Evolutionary conservation across 2,113 vertebrate species (phyloP), one percentile per base, ranked within the genome.

Genomic region (Albula goreensis): DNA sequence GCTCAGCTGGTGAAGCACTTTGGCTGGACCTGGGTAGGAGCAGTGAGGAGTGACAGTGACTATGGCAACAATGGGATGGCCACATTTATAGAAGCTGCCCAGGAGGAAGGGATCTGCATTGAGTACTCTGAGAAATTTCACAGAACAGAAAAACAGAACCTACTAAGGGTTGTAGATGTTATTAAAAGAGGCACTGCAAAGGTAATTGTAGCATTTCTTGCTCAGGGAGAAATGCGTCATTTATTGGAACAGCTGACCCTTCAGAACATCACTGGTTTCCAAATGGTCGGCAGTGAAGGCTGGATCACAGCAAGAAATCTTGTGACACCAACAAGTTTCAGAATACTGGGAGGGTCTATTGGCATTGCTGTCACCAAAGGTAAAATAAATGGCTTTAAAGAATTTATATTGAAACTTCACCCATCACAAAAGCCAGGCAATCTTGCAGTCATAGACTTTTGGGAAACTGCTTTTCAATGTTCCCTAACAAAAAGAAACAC

Each of bases 271-370:
- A 95, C 93, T 2, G 94, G 93, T 4, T 86, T 91, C 2, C 93
- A 94, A 88, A 94, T 95, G 85, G 87, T 95, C 2, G 95, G 94
- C 17, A 94, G 93, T 83, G 94, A 94, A 86, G 91, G 90, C 63
- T 96, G 94, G 94, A 95, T 95, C 83, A 94, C 94, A 13, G 90
- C 94, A 3, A 87, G 92, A 84, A 93, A 91, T 85, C 90, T 94
- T 5, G 85, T 93, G 56, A 93, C 93, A 66, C 93, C 93, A 48
- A 92, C 87, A 25, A 94, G 91, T 70, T 93, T 91, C 1, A 83
- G 78, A 52, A 83, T 94, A 9, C 85, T 95, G 25, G 91, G 90
- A 83, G 95, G 94, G 0, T 90, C 94, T 10, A 88, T 96, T 17
- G 94, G 94, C 2, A 93, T 95, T 85, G 93, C 92, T 53, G 87